Evolutionary conservation across 2,113 vertebrate genomes (phyloP), one percentile per base, ranked within the genome.

Genomic region (Tetrax tetrax): DNA sequence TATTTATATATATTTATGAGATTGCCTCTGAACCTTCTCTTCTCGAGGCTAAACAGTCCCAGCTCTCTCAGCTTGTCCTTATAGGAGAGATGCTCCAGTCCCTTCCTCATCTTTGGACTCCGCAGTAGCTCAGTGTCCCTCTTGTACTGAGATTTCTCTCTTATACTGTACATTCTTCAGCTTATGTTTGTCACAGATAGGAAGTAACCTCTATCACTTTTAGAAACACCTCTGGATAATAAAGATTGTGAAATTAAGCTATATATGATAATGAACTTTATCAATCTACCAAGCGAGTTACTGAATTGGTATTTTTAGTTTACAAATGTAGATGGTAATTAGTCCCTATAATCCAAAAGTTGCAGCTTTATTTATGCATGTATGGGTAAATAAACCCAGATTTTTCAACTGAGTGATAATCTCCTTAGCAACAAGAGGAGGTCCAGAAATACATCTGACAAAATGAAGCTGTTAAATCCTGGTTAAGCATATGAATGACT

Each of bases 361-460:
- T 96, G 86, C 72, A 90, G 76, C 71, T 95, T 96, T 96, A 93
- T 96, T 96, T 90, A 94, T 95, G 63, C 41, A 38, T 57, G 51
- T 93, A 74, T 92, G 90, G 51, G 75, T 94, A 97, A 95, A 94
- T 78, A 95, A 95, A 92, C 24, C 7, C 48, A 81, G 56, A 25
- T 74, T 93, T 88, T 95, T 92, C 33, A 31, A 81, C 88, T 54
- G 92, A 93, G 90, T 88, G 85, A 96, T 83, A 93, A 83, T 96
- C 90, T 95, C 95, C 96, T 88, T 96, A 88, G 96, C 95, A 96
- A 94, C 92, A 90, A 95, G 90, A 92, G 79, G 64, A 59, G 63
- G 76, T 89, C 90, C 90, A 96, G 95, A 96, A 96, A 97, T 94
- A 93, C 29, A 95, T 83, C 90, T 96, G 64, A 88, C 71, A 96